These are phyloP conservation scores for Trimorus sp. DNA, from an alignment of 2,888 invertebrate species.

Conservation along the genomic window DNA sequence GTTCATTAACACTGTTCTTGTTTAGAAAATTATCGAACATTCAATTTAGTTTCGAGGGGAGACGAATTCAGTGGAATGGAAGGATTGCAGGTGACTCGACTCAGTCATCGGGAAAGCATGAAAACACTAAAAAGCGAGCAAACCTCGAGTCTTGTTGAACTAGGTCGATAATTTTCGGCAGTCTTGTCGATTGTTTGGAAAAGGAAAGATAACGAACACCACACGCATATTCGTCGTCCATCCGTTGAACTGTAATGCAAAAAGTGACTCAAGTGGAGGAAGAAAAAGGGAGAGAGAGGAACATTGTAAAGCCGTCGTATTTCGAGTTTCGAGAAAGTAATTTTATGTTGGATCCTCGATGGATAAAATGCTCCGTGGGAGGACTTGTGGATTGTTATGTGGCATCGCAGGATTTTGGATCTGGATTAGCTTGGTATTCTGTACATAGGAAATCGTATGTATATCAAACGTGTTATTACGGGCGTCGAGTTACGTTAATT, in stretches of 20 bases:
- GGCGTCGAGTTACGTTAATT: conserved; percentile 43
- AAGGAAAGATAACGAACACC: conserved; percentile 30
- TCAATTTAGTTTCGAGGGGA: conserved; percentile 15
- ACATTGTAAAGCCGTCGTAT: conserved; percentile 61
- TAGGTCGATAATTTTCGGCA: conserved; percentile 17
- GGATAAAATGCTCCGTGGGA: conserved; percentile 64
- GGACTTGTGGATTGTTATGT: conserved; percentile 58
- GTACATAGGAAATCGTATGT: conserved; percentile 49
- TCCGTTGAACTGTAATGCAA: conserved; percentile 65
- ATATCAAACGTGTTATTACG: conserved; percentile 28
- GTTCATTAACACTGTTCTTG: background rate
- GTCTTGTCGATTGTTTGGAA: conserved; percentile 31
- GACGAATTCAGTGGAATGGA: background rate
- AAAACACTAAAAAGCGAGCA: background rate
- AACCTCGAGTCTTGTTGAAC: conserved; percentile 19
- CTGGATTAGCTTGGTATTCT: conserved; percentile 62
- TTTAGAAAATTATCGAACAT: conserved; percentile 7
- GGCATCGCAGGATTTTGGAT: conserved; percentile 61
- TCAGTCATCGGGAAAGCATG: background rate
- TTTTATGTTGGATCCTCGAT: conserved; percentile 61
- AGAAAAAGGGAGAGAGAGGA: conserved; percentile 57
- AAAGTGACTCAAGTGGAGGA: conserved; percentile 60
- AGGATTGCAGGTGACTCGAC: too few species aligned
- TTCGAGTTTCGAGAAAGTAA: conserved; percentile 52
- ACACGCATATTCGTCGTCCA: conserved; percentile 68